phyloP scores from a whole-genome alignment of 2,113 vertebrate species.

The Crotalus viridis region DNA sequence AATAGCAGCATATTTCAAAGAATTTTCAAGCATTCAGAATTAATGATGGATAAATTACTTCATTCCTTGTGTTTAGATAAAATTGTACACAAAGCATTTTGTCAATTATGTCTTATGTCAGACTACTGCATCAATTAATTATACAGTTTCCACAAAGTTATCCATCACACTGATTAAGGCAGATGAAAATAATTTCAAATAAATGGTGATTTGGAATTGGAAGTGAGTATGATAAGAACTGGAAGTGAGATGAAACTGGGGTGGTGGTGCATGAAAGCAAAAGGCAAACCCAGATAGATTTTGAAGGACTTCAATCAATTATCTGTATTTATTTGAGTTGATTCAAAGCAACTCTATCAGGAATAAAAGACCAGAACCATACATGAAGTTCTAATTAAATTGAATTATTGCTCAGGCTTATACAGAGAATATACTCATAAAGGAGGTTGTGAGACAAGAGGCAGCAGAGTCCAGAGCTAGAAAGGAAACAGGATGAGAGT shows the following conservation, averaged over 20 bases:
- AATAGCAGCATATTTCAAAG: constrained; percentile 69
- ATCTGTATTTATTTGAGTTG: not conserved
- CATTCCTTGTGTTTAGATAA: constrained; percentile 67
- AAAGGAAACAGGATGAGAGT: not conserved
- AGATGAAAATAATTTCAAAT: constrained; percentile 67
- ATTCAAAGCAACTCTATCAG: not conserved
- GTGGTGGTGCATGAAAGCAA: not conserved
- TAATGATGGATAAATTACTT: constrained; percentile 78
- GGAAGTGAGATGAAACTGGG: constrained; percentile 55
- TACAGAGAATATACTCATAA: not conserved
- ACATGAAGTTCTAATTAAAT: not conserved
- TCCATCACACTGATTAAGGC: constrained; percentile 66
- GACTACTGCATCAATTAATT: constrained; percentile 72
- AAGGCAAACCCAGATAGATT: not conserved
- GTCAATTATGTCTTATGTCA: constrained; percentile 68
- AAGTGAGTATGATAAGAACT: constrained; percentile 58
- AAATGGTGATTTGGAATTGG: constrained; percentile 61
- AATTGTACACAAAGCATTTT: constrained; percentile 65
- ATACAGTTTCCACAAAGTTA: constrained; percentile 67
- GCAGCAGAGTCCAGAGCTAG: not conserved
- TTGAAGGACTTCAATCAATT: not conserved
- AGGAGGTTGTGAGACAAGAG: not conserved
- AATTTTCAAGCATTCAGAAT: constrained; percentile 67
- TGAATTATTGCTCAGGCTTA: not conserved
- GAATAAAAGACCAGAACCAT: not conserved